Percentiles rank a stretch among this genome's conserved stretches.
phyloP scores from a whole-genome alignment of 2,888 invertebrate species.

The Hoplodrina blanda region DNA sequence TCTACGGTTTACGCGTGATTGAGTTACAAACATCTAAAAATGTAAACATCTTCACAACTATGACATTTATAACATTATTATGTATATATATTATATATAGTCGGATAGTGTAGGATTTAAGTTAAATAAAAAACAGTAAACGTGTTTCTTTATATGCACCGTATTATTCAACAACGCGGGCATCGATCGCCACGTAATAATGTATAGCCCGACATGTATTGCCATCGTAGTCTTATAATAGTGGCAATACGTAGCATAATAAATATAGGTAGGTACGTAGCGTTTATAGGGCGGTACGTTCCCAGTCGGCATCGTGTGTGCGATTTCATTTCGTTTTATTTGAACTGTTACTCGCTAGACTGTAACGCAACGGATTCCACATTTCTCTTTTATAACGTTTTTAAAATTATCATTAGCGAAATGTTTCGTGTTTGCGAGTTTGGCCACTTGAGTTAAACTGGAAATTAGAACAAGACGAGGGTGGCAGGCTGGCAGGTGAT shows the following conservation, averaged over 20 bases:
- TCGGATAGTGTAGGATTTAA: no score
- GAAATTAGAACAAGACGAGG: slow-evolving; percentile 65
- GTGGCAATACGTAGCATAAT: slow-evolving; percentile 69
- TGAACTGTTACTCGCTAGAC: slow-evolving; percentile 73
- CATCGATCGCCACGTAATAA: slow-evolving; percentile 70
- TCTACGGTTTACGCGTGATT: no score
- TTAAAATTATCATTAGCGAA: slow-evolving; percentile 67
- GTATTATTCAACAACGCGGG: slow-evolving; percentile 24
- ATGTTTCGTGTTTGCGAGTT: slow-evolving; percentile 51
- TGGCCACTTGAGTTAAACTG: slow-evolving; percentile 59
- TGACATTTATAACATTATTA: no score
- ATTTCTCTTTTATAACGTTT: slow-evolving; percentile 59
- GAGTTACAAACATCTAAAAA: no score
- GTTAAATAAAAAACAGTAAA: neutral
- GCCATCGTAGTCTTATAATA: slow-evolving; percentile 74
- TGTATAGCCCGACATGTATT: slow-evolving; percentile 72
- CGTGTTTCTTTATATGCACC: neutral
- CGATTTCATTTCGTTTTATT: slow-evolving; percentile 81
- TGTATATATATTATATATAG: no score
- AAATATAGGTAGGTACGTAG: slow-evolving; percentile 65
- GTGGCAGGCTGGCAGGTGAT: slow-evolving; percentile 69
- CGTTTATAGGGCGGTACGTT: slow-evolving; percentile 68
- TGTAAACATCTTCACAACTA: no score
- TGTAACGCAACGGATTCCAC: slow-evolving; percentile 64
- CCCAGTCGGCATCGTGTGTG: slow-evolving; percentile 68